Conservation (phyloP, 2,797 vertebrate species). For the Moxostoma hubbsi region DNA sequence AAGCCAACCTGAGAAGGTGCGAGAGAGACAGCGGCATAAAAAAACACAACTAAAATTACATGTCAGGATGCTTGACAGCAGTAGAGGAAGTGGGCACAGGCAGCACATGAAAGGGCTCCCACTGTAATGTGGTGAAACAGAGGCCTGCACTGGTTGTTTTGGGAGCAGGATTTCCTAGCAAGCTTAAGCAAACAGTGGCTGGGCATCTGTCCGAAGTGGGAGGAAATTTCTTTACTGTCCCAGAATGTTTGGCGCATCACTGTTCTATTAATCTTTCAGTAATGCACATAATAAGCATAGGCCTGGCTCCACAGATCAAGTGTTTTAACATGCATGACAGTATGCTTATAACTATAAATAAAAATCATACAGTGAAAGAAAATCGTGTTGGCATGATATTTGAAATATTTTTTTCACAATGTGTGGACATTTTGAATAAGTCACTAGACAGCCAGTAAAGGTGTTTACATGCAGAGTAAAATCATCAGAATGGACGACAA, state of each 20-base stretch:
- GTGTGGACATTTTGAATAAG: too few relatives aligned
- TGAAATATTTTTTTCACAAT: too few relatives aligned
- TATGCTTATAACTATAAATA: not conserved
- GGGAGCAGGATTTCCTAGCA: slow-evolving; percentile 37
- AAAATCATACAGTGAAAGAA: too few relatives aligned
- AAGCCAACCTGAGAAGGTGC: too few relatives aligned
- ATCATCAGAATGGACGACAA: too few relatives aligned
- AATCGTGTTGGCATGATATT: too few relatives aligned
- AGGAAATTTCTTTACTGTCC: slow-evolving; percentile 30
- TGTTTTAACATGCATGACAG: not conserved
- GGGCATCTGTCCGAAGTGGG: not conserved
- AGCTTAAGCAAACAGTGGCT: slow-evolving; percentile 40
- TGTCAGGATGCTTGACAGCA: not conserved
- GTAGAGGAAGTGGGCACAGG: slow-evolving; percentile 16
- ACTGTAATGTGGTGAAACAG: slow-evolving; percentile 30
- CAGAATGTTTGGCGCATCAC: slow-evolving; percentile 22
- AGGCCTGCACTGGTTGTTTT: slow-evolving; percentile 24
- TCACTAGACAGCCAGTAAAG: too few relatives aligned
- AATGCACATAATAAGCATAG: not conserved
- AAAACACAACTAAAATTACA: not conserved
- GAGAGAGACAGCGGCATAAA: not conserved
- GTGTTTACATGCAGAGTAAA: too few relatives aligned
- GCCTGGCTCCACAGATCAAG: not conserved
- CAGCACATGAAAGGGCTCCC: slow-evolving; percentile 5
- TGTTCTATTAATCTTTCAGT: not conserved